Base-by-base conservation (phyloP, 2,113 vertebrate genomes). In the Capreolus pygargus region DNA sequence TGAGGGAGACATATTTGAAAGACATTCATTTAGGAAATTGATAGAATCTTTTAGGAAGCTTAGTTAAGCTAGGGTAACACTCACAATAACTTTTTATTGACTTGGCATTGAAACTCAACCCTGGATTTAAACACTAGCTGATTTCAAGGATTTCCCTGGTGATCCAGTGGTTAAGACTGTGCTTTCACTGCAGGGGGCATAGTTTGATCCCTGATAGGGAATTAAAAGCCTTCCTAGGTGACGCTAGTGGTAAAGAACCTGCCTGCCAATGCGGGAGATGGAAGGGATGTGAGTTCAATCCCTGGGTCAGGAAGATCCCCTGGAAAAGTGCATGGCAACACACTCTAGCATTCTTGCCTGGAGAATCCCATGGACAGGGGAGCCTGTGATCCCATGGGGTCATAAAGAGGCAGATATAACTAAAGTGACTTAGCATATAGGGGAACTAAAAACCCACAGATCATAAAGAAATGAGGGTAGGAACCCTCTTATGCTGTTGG, bases 1-100 rank as follows among this genome's bases (percentile, higher is more conserved):
- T 19, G 67, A 94, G 19, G 86, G 28, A 83, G 39, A 76, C n/a
- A n/a, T 52, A 15, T n/a, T 39, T 30, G n/a, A 91, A 78, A 81
- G 86, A 93, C 12, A 45, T 30, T 89, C 76, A 70, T 33, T 86
- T 19, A 88, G 79, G 13, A 89, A 87, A 67, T 61, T 14, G 86
- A 79, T 19, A 87, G 85, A 82, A n/a, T 13, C 39, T 89, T 95
- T 89, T n/a, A 43, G 89, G 91, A 95, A 93, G 93, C 39, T 54
- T 61, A 61, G 52, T 45, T 50, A 54, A 86, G 85, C 17, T 52
- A 70, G 3, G 21, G n/a, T 82, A 81, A 70, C 9, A 36, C 85
- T 92, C 30, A 57, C 16, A 45, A 7, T 90, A 36, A 64, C 36
- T 87, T 86, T 95, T 89, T 92, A 67, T 70, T 89, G 64, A 90